Percentiles rank a stretch among this genome's conserved stretches.
phyloP scores from a whole-genome alignment of 37 sponge, comb jelly and placozoan genomes.

The Agelas oroides region DNA sequence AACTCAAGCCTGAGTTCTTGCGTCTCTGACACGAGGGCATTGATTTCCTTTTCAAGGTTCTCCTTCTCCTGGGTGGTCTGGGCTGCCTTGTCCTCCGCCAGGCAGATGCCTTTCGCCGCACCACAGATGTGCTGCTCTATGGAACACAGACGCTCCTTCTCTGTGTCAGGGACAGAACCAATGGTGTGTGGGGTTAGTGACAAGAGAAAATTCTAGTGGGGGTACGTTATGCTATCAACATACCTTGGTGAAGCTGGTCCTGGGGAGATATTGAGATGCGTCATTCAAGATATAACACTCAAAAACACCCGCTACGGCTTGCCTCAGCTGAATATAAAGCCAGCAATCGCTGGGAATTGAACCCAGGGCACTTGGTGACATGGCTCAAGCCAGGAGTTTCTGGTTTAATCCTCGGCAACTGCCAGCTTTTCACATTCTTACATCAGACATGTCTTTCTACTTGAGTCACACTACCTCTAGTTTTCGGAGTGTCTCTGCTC shows the following conservation, averaged over 20 bases:
- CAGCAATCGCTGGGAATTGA: too few species aligned
- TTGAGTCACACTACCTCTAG: background rate
- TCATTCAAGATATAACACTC: too few species aligned
- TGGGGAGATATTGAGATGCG: background rate
- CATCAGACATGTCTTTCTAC: too few species aligned
- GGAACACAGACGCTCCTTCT: background rate
- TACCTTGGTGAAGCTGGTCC: too few species aligned
- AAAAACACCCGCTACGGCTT: too few species aligned
- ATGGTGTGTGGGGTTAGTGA: background rate
- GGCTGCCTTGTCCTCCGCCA: conserved; percentile 19
- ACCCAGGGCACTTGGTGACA: too few species aligned
- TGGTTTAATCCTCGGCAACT: too few species aligned
- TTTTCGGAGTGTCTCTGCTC: background rate
- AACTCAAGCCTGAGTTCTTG: background rate
- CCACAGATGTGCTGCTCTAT: background rate
- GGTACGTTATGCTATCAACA: too few species aligned
- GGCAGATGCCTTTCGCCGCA: conserved; percentile 24
- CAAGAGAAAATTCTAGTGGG: background rate
- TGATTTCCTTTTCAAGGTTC: conserved; percentile 6
- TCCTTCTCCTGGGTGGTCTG: background rate
- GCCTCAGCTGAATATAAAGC: too few species aligned
- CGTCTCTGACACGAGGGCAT: background rate
- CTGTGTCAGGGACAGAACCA: background rate
- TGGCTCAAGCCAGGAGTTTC: too few species aligned
- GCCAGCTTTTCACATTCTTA: too few species aligned